Conservation (phyloP, 2,797 vertebrate genomes). For the Melanogrammus aeglefinus region DNA sequence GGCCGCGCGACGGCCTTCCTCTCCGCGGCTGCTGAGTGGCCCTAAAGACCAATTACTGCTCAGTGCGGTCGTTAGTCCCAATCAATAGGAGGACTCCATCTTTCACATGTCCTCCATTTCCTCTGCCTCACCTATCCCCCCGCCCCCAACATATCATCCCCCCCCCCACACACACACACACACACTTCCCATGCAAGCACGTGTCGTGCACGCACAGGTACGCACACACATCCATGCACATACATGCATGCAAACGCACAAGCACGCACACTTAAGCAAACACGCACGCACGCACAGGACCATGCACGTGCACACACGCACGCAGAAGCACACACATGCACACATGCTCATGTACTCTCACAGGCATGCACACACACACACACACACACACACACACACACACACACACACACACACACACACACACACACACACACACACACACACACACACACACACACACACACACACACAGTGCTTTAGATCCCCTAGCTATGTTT, state of each 20-base stretch:
- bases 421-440: background rate
- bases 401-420: background rate
- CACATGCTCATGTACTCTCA: background rate
- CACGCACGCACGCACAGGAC: too few species aligned
- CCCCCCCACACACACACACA: conserved; percentile 27
- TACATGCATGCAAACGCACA: background rate
- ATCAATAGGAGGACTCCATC: conserved; percentile 44
- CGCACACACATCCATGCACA: background rate
- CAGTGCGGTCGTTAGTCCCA: conserved; percentile 29
- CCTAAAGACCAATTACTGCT: conserved; percentile 26
- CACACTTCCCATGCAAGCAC: conserved; percentile 34
- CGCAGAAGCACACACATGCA: background rate
- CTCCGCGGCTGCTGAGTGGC: conserved; percentile 17
- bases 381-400: background rate
- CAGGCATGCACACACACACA: too few species aligned
- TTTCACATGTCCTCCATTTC: conserved; percentile 34
- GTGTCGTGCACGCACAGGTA: background rate
- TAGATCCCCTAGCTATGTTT: conserved; percentile 10
- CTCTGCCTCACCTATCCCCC: conserved; percentile 46
- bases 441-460: background rate
- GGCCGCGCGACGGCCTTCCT: background rate
- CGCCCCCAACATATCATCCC: conserved; percentile 37
- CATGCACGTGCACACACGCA: background rate
- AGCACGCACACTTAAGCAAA: too few species aligned
- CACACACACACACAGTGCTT: background rate